These are phyloP conservation scores for Trichosurus vulpecula DNA, from an alignment of 2,797 vertebrate species.

Conservation along the genomic window DNA sequence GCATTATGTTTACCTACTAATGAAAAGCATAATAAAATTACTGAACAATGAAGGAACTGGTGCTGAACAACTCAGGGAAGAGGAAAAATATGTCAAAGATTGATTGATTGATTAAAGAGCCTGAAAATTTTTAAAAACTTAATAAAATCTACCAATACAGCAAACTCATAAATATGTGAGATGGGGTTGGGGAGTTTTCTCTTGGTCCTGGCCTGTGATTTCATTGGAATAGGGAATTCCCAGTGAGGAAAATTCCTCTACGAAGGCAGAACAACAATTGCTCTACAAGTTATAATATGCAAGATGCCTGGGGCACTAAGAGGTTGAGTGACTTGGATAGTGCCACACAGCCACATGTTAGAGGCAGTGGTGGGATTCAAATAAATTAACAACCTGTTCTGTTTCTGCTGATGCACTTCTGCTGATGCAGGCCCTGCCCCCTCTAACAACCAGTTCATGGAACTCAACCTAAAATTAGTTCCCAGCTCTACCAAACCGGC, in stretches of 20 bases:
- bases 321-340: background rate
- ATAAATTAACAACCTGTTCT: no score
- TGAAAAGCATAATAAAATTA: background rate
- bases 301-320: background rate
- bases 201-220: background rate
- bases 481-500: no score
- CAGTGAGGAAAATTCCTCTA: background rate
- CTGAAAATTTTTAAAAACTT: background rate
- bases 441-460: no score
- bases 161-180: background rate
- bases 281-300: background rate
- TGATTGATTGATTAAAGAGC: background rate
- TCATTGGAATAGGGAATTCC: background rate
- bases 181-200: background rate
- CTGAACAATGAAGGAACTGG: background rate
- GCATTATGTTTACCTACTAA: background rate
- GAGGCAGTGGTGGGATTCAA: no score
- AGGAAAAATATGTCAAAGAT: background rate
- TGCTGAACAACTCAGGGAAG: background rate
- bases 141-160: background rate
- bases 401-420: no score
- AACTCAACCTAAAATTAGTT: no score
- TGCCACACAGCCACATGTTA: background rate
- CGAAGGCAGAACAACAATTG: background rate
- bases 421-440: no score